Percentiles rank a stretch among this genome's conserved stretches.
Evolutionary conservation across 2,113 vertebrate genomes (phyloP).

Genomic region (Corynorhinus townsendii): DNA sequence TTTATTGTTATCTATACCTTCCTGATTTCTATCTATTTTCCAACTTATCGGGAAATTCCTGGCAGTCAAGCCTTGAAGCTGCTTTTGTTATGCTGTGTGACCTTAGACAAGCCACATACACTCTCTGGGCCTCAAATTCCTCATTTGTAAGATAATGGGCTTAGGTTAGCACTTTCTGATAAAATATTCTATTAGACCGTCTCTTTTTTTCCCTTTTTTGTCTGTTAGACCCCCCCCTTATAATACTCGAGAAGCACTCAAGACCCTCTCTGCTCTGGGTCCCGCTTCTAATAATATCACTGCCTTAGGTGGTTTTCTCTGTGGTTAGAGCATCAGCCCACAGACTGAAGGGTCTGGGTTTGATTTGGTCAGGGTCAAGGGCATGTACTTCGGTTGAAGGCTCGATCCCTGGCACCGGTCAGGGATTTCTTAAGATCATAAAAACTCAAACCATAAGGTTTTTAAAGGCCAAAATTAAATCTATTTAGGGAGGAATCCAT

Average conservation of each 20-base stretch:
- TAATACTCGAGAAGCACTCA: not conserved
- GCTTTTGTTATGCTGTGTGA: not conserved
- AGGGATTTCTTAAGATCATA: not conserved
- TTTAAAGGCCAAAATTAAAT: constrained; percentile 22
- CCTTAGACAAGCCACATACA: not conserved
- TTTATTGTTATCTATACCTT: not conserved
- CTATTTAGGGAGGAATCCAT: not conserved
- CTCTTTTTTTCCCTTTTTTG: not conserved
- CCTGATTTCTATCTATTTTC: not conserved
- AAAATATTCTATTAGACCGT: not conserved
- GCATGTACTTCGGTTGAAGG: no score
- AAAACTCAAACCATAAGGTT: not conserved
- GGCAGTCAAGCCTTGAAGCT: not conserved
- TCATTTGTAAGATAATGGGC: not conserved
- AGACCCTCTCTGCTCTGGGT: not conserved
- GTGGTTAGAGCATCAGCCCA: no score
- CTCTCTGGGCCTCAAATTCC: not conserved
- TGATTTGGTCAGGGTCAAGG: no score
- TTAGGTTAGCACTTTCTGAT: not conserved
- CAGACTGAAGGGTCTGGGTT: no score
- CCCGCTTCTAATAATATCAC: not conserved
- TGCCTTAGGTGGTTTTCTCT: no score
- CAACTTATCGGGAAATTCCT: not conserved
- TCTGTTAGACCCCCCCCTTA: not conserved
- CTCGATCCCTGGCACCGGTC: no score